A percentile compares a stretch with the other conserved stretches of the same genome.
Evolutionary conservation across 2,113 vertebrate genomes (phyloP).

Genomic region (Tiliqua scincoides): DNA sequence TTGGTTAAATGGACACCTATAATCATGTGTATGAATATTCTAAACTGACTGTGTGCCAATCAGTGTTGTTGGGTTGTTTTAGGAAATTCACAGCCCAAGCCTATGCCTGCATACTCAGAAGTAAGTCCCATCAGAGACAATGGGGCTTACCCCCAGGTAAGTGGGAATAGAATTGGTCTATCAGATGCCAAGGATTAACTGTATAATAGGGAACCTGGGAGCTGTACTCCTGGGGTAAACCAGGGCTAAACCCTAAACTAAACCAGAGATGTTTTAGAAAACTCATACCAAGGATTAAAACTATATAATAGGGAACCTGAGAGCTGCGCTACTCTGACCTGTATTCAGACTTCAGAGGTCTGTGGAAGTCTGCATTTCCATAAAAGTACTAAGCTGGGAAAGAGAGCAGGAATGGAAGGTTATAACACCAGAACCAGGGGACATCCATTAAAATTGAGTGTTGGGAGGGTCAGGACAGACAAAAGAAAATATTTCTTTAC

Average conservation of each 20-base stretch:
- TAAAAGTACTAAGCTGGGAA: background rate
- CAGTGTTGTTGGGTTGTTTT: background rate
- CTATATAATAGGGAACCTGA: background rate
- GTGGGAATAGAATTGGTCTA: no score
- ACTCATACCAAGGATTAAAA: background rate
- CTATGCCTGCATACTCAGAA: no score
- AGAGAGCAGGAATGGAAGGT: constrained; percentile 14
- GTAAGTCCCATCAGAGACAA: no score
- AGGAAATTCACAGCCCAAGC: background rate
- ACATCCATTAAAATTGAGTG: no score
- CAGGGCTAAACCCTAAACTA: no score
- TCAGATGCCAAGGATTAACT: no score
- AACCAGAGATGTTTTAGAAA: background rate
- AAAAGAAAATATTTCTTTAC: no score
- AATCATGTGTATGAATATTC: background rate
- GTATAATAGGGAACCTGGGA: no score
- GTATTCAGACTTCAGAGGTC: constrained; percentile 26
- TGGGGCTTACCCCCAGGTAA: no score
- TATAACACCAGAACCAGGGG: no score
- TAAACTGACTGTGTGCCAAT: background rate
- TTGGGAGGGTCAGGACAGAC: no score
- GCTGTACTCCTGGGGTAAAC: no score
- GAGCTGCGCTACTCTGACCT: background rate
- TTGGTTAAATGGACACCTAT: background rate
- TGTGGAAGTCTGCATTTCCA: background rate